Evolutionary conservation across 2,113 vertebrate species (phyloP), one percentile per base, ranked within the genome.

Genomic region (Pomatostomus ruficeps): DNA sequence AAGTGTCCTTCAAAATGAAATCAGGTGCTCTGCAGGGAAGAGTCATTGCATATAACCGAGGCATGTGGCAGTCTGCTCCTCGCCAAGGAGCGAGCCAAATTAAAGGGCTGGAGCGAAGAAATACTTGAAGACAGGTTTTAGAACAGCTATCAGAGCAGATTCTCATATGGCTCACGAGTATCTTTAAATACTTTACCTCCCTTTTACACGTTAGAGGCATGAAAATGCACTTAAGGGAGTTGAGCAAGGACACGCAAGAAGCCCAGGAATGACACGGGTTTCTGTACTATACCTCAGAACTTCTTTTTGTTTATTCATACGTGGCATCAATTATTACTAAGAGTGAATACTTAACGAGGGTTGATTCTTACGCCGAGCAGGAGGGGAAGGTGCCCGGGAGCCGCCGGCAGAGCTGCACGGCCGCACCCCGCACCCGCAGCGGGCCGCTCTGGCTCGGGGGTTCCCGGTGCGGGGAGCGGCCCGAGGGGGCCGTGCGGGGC

Each of bases 241-340:
- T 14, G n/a, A 89, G 61, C 57, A 52, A 89, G 81, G 93, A 33
- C 19, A 3, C 0, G 14, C 10, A 8, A 31, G 52, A 13, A 45
- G 28, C 63, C 48, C 12, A 9, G 24, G 46, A 36, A 12, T 0
- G 5, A n/a, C 25, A 1, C 28, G 5, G 33, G 0, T 25, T 23
- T 18, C 70, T 2, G 0, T 24, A 6, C 19, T 7, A 4, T 0
- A n/a, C 9, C 43, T n/a, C 36, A 3, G 43, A 78, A 43, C 57
- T 84, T 57, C 49, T 71, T 59, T 63, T 59, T 51, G 57, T 75
- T 85, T 88, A 55, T 85, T 88, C 46, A 71, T 23, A 9, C 10
- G 8, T 1, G 26, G 25, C 63, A 35, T 48, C 10, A 93, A 91
- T 84, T 48, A 76, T 65, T 62, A 3, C 38, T 26, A 18, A 12